These are phyloP conservation scores for Colletes collaris DNA, from an alignment of 2,888 invertebrate genomes.

Conservation along the genomic window DNA sequence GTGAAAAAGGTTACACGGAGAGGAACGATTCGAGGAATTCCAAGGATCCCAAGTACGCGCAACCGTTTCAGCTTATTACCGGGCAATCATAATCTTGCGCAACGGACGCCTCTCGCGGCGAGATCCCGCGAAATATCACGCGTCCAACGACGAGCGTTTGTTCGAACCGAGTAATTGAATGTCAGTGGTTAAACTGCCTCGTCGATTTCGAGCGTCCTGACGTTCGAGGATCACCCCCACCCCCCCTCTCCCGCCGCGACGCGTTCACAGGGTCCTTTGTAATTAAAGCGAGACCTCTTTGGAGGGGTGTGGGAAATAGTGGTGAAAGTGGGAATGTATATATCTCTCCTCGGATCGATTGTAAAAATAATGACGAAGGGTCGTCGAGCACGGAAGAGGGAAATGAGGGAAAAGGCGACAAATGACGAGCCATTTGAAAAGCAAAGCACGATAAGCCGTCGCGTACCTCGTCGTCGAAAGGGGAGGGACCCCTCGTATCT, in stretches of 20 bases:
- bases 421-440: constrained; percentile 54
- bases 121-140: constrained; percentile 29
- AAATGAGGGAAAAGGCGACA: constrained; percentile 41
- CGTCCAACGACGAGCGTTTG: constrained; percentile 1
- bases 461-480: constrained; percentile 2
- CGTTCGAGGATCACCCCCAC: neutral
- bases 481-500: constrained; percentile 42
- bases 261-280: neutral
- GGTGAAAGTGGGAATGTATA: neutral
- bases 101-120: constrained; percentile 15
- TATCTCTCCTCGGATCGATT: constrained; percentile 39
- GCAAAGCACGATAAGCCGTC: constrained; percentile 54
- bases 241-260: neutral
- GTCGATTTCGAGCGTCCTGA: constrained; percentile 8
- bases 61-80: constrained; percentile 45
- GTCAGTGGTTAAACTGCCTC: constrained; percentile 33
- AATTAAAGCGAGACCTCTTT: constrained; percentile 20
- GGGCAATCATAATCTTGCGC: constrained; percentile 49
- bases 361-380: constrained; percentile 33
- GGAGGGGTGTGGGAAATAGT: neutral
- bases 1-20: neutral
- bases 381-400: constrained; percentile 4
- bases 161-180: constrained; percentile 45
- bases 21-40: constrained; percentile 18
- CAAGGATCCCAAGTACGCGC: constrained; percentile 32